Evolutionary conservation across 2,797 vertebrate species (phyloP), one percentile per base, ranked within the genome.

Genomic region (Cercopithecus hamlyni): DNA sequence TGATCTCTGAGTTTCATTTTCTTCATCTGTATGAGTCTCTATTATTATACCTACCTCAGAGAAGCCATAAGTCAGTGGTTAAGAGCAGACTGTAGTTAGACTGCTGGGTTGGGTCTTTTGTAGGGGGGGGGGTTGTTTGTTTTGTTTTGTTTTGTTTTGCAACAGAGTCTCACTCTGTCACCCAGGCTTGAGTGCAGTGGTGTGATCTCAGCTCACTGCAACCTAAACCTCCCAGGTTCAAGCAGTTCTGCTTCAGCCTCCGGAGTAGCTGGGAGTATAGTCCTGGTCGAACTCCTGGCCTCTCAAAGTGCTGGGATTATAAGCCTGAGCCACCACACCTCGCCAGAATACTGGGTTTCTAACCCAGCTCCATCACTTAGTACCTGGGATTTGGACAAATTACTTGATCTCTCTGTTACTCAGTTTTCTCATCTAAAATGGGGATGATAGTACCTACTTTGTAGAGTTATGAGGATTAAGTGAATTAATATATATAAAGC

Each of bases 1-100:
- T 96, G 86, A 26, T 75, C 36, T 77, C n/a, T 87, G 15, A 92
- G 33, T 88, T 67, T 85, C 43, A 92, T 83, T 92, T 85, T 83
- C 24, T 92, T 73, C 4, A 77, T 70, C 30, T 87, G 0, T 43
- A 43, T 90, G 39, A 36, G 82, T 73, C 27, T 79, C 27, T 70
- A 12, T 64, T 79, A 17, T 48, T 80, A 36, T 27, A 76, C 13
- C 55, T 96, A 39, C 15, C 15, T 85, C 89, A 4, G 36, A 81
- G 27, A 90, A 41, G 82, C 27, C 13, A 33, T 30, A 55, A 26
- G 88, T 58, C 27, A 57, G 3, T 86, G 61, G 8, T 73, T 95
- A 96, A 87, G 45, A 88, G 24, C 55, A 86, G 24, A 89, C n/a
- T 83, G 1, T 26, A 41, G 41, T 75, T 75, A 83, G 12, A 48